A percentile compares a stretch with the other conserved stretches of the same genome.
Evolutionary conservation across 2,113 vertebrate genomes (phyloP).

Genomic region (Bambusicola thoracicus): DNA sequence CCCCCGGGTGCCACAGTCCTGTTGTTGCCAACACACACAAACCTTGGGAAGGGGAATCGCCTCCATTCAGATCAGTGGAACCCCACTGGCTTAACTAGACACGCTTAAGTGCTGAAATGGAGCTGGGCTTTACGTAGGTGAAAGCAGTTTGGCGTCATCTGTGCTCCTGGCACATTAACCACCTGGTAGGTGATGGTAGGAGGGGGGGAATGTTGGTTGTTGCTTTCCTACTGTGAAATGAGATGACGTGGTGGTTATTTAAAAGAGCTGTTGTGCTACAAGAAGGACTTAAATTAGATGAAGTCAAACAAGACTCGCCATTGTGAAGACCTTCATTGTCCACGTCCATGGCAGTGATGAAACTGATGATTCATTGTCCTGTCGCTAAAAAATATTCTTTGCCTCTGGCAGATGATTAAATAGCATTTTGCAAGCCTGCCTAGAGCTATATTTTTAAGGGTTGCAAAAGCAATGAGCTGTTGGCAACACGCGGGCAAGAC

Average conservation of each 20-base stretch:
- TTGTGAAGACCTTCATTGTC: neutral
- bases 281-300: neutral
- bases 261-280: neutral
- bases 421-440: slow-evolving; percentile 44
- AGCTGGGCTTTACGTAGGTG: neutral
- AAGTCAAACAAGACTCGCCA: neutral
- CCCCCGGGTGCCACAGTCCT: neutral
- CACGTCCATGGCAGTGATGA: neutral
- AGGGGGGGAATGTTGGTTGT: neutral
- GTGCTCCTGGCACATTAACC: neutral
- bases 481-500: slow-evolving; percentile 37
- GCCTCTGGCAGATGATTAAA: slow-evolving; percentile 62
- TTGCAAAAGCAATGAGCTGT: slow-evolving; percentile 17
- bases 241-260: neutral
- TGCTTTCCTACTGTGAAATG: neutral
- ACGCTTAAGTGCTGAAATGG: neutral
- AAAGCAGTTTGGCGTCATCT: neutral
- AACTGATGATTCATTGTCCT: slow-evolving; percentile 62
- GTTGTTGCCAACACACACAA: neutral
- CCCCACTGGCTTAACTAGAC: rapidly evolving
- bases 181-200: neutral
- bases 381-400: slow-evolving; percentile 46
- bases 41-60: neutral
- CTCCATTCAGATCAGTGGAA: neutral
- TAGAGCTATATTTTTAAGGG: slow-evolving; percentile 9